A percentile compares a stretch with the other conserved stretches of the same genome.
Evolutionary conservation across 2,888 invertebrate species (phyloP).

Genomic region (Ametastegia equiseti): DNA sequence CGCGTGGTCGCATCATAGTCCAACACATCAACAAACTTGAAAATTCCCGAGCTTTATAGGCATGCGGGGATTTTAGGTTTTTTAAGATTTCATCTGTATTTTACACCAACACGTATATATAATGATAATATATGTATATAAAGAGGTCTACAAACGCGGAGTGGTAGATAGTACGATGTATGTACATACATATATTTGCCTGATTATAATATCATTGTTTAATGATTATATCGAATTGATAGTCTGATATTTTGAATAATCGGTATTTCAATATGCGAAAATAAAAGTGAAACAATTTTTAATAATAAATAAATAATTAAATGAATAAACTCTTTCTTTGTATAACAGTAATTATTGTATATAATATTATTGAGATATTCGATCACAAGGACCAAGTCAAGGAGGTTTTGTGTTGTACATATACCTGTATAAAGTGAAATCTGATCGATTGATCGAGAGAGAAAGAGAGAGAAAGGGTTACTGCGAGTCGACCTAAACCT

Average conservation of each 20-base stretch:
- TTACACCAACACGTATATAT: not conserved
- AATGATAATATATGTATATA: not conserved
- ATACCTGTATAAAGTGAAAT: not conserved
- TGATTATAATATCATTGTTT: not conserved
- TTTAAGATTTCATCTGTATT: not conserved
- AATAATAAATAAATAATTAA: no score
- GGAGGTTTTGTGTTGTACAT: not conserved
- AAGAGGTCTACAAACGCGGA: not conserved
- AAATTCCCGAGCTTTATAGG: no score
- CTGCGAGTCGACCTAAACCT: not conserved
- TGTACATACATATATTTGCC: not conserved
- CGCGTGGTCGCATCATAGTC: slow-evolving; percentile 68
- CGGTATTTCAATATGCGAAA: slow-evolving; percentile 17
- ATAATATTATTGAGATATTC: not conserved
- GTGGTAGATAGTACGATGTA: slow-evolving; percentile 1
- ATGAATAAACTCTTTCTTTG: not conserved
- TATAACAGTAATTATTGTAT: not conserved
- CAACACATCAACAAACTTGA: slow-evolving; percentile 66
- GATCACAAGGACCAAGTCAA: slow-evolving; percentile 41
- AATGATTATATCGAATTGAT: slow-evolving; percentile 27
- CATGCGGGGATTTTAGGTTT: not conserved
- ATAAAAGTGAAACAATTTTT: no score
- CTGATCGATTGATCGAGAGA: slow-evolving; percentile 22
- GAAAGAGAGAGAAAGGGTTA: slow-evolving; percentile 18
- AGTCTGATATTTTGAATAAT: slow-evolving; percentile 26